Conservation (phyloP, 2,113 vertebrate species). For the Pedetes capensis region DNA sequence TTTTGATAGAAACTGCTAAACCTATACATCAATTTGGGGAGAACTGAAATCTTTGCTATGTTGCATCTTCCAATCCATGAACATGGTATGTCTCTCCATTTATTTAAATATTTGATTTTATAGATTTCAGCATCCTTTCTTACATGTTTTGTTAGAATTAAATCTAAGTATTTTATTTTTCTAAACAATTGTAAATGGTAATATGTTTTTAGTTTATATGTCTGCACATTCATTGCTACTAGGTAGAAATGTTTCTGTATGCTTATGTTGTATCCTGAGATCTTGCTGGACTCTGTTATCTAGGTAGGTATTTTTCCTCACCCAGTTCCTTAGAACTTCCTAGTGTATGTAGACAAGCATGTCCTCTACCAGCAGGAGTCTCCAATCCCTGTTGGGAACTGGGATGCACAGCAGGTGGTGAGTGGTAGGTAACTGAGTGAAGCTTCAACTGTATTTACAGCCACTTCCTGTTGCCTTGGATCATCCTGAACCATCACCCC, state of each 20-base stretch:
- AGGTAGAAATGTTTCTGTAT: not conserved
- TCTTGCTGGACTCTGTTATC: not conserved
- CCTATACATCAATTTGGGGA: not conserved
- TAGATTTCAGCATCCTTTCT: not conserved
- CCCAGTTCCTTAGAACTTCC: not conserved
- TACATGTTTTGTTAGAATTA: constrained; percentile 30
- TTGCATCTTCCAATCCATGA: too few relatives aligned
- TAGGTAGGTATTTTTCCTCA: not conserved
- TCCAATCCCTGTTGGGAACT: too few relatives aligned
- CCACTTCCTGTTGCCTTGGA: too few relatives aligned
- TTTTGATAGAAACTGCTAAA: not conserved
- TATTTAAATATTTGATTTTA: not conserved
- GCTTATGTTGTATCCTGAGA: not conserved
- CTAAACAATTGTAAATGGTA: not conserved
- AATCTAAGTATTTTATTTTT: too few relatives aligned
- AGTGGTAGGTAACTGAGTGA: too few relatives aligned
- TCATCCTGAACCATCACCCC: too few relatives aligned
- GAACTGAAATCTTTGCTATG: not conserved
- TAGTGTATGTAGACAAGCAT: not conserved
- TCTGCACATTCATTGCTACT: not conserved
- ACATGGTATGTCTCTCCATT: too few relatives aligned
- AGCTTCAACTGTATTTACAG: too few relatives aligned
- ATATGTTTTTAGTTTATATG: not conserved
- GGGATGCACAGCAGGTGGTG: too few relatives aligned
- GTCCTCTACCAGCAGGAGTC: too few relatives aligned